Evolutionary conservation across 2,888 invertebrate species (phyloP).

Genomic region (Creontiades dilutus): DNA sequence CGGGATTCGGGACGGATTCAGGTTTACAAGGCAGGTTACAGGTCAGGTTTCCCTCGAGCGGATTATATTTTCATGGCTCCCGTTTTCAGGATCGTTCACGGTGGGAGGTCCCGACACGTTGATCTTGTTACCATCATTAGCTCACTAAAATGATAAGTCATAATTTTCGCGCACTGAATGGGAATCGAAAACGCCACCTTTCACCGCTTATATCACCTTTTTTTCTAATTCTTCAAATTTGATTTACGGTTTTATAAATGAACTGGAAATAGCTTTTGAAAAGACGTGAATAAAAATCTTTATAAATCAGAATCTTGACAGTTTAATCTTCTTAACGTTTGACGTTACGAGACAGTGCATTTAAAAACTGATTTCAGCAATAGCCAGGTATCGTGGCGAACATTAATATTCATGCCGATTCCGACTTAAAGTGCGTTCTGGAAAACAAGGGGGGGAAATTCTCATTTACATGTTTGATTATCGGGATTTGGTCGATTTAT

Average conservation of each 20-base stretch:
- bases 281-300: background rate
- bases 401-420: background rate
- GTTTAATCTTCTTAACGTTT: conserved; percentile 38
- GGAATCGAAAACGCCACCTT: background rate
- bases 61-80: background rate
- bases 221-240: background rate
- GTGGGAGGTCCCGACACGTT: conserved; percentile 16
- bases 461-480: conserved; percentile 4
- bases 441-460: background rate
- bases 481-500: background rate
- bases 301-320: conserved; percentile 12
- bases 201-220: background rate
- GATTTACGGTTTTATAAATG: background rate
- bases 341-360: background rate
- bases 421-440: background rate
- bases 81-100: background rate
- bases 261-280: background rate
- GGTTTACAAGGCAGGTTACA: conserved; percentile 13
- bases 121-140: conserved; percentile 3
- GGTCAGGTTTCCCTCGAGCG: background rate
- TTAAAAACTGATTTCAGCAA: background rate
- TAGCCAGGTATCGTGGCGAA: background rate
- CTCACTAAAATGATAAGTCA: background rate
- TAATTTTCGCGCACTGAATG: background rate
- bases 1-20: background rate